A percentile compares a stretch with the other conserved stretches of the same genome.
Conservation (phyloP, 2,888 invertebrate genomes). For the Lobophora halterata region DNA sequence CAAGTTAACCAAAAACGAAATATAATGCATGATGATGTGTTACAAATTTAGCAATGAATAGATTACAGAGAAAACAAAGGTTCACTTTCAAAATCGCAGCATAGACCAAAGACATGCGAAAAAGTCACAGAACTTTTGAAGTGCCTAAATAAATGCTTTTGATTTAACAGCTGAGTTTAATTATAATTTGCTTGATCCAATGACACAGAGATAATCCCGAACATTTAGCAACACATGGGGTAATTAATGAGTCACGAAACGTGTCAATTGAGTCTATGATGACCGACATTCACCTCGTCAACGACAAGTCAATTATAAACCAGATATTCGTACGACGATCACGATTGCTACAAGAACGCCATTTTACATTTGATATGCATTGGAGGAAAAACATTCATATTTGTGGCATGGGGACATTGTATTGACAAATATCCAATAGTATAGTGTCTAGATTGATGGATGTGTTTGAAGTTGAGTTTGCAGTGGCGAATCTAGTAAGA, state of each 20-base stretch:
- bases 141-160: background rate
- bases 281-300: constrained; percentile 25
- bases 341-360: constrained; percentile 14
- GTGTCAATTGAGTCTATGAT: constrained; percentile 59
- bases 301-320: constrained; percentile 17
- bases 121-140: too few relatives aligned
- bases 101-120: too few relatives aligned
- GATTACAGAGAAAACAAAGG: too few relatives aligned
- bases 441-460: background rate
- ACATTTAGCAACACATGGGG: constrained; percentile 46
- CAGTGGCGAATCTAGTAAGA: too few relatives aligned
- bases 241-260: constrained; percentile 64
- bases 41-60: too few relatives aligned
- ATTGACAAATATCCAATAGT: constrained; percentile 4
- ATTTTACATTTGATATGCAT: constrained; percentile 19
- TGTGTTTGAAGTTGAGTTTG: too few relatives aligned
- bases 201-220: constrained; percentile 18
- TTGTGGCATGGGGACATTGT: constrained; percentile 2
- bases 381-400: constrained; percentile 4
- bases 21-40: too few relatives aligned
- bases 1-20: too few relatives aligned
- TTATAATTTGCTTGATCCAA: constrained; percentile 14
- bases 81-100: too few relatives aligned
- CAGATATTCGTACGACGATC: constrained; percentile 18
- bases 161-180: too few relatives aligned